Base-by-base conservation (phyloP, 2,888 invertebrate species). In the Philaethria dido region DNA sequence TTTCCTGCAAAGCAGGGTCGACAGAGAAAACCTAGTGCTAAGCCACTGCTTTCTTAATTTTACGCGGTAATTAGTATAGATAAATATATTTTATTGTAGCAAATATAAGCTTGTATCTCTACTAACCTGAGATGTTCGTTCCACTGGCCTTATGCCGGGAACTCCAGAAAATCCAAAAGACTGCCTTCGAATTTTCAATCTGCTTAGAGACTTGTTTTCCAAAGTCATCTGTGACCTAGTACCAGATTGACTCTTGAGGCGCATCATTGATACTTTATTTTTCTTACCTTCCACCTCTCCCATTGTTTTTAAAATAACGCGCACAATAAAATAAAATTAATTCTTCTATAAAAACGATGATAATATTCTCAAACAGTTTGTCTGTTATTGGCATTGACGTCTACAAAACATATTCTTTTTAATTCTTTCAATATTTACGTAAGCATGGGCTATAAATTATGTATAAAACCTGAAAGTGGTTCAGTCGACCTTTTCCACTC, bases 161-260 rank as follows among this genome's bases (percentile, higher is more conserved):
- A 89, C 78, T 9, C 81, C 79, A 13, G 75, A 8, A 42, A 88
- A 92, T 0, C 91, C 91, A 69, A 74, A 89, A 0, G 90, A 89
- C 0, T 66, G 72, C 65, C 68, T 81, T 3, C 90, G 76, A n/a
- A 88, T 36, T 62, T 68, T 84, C 52, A 88, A 11, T 16, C 90
- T 79, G 33, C 90, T 89, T 64, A 81, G 72, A 0, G 86, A 85
- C 68, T 74, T 83, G 0, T 22, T 57, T 0, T 73, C 75, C 3
- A 83, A 47, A 3, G 65, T 73, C 2, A 66, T 73, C 22, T 75
- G 61, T 0, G 83, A 81, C 4, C 76, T 76, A 0, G 74, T 73
- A 0, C 33, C 68, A 0, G 77, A 77, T 16, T 77, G 77, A 16
- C 81, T 81, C 62, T 78, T 80, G 0, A 75, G n/a, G 0, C 69